phyloP scores from a whole-genome alignment of 2,113 vertebrate genomes.

The Callorhinus ursinus region DNA sequence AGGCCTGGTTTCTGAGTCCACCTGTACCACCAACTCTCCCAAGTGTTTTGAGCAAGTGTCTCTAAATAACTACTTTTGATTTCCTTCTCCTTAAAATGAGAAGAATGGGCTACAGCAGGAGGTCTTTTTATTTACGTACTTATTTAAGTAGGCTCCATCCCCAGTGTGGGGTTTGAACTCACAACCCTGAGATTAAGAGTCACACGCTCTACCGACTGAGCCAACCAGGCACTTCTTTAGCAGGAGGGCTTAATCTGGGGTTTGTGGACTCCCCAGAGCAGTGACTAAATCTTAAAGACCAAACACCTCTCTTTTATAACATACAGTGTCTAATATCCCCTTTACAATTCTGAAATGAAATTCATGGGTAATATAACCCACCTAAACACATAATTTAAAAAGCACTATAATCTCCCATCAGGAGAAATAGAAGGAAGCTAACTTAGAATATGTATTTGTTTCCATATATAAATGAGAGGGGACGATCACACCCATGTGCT shows the following conservation, averaged over 20 bases:
- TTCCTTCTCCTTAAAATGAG: not conserved
- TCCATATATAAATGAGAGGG: not conserved
- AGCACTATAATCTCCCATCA: not conserved
- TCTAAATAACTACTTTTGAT: constrained; percentile 6
- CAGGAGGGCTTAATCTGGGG: not conserved
- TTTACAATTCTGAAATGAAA: constrained; percentile 27
- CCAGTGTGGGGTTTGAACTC: not conserved
- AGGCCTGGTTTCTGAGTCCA: not conserved
- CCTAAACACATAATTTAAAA: not conserved
- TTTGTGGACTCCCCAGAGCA: not conserved
- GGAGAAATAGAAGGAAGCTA: not conserved
- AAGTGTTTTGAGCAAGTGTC: not conserved
- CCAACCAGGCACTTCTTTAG: not conserved
- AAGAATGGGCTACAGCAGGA: not conserved
- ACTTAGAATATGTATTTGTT: not conserved
- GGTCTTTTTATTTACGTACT: not conserved
- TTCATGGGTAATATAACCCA: not conserved
- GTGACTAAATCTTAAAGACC: not conserved
- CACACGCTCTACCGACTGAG: not conserved
- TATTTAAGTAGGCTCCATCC: not conserved
- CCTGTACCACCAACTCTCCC: not conserved
- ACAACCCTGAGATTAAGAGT: not conserved
- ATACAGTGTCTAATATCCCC: not conserved
- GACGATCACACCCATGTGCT: not conserved
- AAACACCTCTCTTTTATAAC: not conserved